Base-by-base conservation (phyloP, 2,113 vertebrate species). In the Axis porcinus region DNA sequence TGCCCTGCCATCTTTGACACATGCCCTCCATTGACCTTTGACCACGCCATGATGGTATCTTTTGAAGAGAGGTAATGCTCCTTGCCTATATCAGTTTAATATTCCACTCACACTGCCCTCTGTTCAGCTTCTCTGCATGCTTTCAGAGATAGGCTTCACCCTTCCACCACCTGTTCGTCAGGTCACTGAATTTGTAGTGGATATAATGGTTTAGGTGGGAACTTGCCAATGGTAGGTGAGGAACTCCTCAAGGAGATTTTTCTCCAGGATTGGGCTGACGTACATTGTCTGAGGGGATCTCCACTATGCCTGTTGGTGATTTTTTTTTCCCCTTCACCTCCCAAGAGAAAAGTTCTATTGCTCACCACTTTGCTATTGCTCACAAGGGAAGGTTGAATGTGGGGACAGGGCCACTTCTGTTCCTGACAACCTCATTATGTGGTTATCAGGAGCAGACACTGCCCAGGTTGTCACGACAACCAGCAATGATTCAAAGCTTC, bases 391-490 rank as follows among this genome's bases (percentile, higher is more conserved):
- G 70, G 40, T 88, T 94, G 82, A 70, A 62, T 78, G 55, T 91
- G 55, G 67, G 57, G 82, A 96, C 86, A 96, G 97, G 98, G 98
- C 76, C 93, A 92, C 96, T 98, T 97, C 97, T 98, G 98, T 99
- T 98, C 96, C 97, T 98, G 98, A 98, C 99, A 99, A 98, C 98
- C 98, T 99, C 99, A 98, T 99, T 99, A 98, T 98, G 98, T 98
- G 97, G 96, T 98, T 98, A 98, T 98, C 97, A 97, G 98, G 97
- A 99, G 97, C 99, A 99, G 98, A 99, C 99, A 99, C 99, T 98
- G 98, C 97, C 97, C 97, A 97, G 98, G 99, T 99, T 99, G 99
- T 99, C 99, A 99, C 94, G 99, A 99, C 99, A 99, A 99, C 99
- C 99, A 99, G 99, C 97, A 99, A 96, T 99, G 99, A 99, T 99